Base-by-base conservation (phyloP, 23 tunicate species). In the Clavelina lepadiformis region DNA sequence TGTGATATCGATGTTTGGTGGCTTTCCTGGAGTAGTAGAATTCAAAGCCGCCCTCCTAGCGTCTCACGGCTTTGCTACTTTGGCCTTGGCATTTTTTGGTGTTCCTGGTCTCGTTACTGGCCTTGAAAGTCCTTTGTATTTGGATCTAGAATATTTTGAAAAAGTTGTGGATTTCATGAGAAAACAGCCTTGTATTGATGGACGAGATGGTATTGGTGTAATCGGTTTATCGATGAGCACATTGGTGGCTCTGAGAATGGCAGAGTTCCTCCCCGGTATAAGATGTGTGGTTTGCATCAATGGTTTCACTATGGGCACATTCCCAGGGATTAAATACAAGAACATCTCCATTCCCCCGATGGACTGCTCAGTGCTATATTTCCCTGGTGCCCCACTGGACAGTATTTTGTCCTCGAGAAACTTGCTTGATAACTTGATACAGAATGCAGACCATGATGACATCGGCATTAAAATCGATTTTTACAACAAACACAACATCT, bases 31-130 rank as follows among this genome's bases (percentile, higher is more conserved):
- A 35, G 57, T 61, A 2, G 11, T 80, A 58, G 87, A 80, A 62
- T 80, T 24, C 44, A 80, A 71, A 71, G 78, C 87, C 11, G 24
- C 87, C 2, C 31, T 80, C 7, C 66, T 71, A 1, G 87, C 87
- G 1, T 71, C 78, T 20, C 79, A 80, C 55, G 87, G 87, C 11
- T 80, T 62, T 71, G 87, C 79, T 23, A 8, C 87, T 52, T 27
- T 80, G 38, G 87, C 78, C 49, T 66, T 80, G 0, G 65, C 78
- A 11, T 80, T 38, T 63, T 52, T 71, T 35, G 78, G 78, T 29
- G 45, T 55, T 1, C 73, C 73, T 38, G 82, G 73, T 1, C 35
- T 56, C 4, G 35, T 31, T 2, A 30, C 19, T 44, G 51, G 29
- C 31, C 28, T 44, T 30, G 37, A 63, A 6, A 51, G 38, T 28